These are phyloP conservation scores for Habroteleia sp. DNA, from an alignment of 2,888 invertebrate genomes.

Conservation along the genomic window DNA sequence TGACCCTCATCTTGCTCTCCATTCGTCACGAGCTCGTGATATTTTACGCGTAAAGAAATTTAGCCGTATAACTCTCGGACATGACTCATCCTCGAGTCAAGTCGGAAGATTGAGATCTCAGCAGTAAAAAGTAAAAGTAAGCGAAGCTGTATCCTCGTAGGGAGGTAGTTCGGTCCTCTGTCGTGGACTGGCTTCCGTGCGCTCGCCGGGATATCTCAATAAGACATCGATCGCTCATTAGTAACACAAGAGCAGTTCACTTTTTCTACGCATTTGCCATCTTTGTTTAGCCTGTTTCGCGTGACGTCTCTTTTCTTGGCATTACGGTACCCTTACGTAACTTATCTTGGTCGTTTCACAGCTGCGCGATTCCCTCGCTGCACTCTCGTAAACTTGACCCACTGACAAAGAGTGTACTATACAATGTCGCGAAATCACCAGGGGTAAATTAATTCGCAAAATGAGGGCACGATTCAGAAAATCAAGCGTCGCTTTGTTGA, in stretches of 20 bases:
- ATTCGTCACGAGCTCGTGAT: conserved; percentile 24
- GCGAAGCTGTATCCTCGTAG: conserved; percentile 10
- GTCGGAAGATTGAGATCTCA: conserved; percentile 58
- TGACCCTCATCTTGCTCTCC: conserved; percentile 6
- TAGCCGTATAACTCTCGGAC: conserved; percentile 13
- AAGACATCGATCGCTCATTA: conserved; percentile 73
- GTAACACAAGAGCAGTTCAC: conserved; percentile 66
- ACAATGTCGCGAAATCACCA: conserved; percentile 34
- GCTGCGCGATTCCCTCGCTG: conserved; percentile 34
- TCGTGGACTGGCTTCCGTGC: conserved; percentile 33
- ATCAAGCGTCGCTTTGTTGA: conserved; percentile 3
- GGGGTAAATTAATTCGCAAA: conserved; percentile 31
- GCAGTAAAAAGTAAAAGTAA: conserved; percentile 66
- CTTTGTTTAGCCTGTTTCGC: conserved; percentile 37
- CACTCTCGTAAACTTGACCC: conserved; percentile 66
- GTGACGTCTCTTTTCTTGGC: conserved; percentile 38
- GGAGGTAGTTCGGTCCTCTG: conserved; percentile 50
- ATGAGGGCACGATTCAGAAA: conserved; percentile 11
- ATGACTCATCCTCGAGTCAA: conserved; percentile 47
- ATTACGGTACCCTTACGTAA: conserved; percentile 42
- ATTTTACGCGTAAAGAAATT: conserved; percentile 21
- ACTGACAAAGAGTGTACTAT: conserved; percentile 57
- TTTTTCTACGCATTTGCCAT: conserved; percentile 23
- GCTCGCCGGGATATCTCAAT: conserved; percentile 69
- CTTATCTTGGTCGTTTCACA: conserved; percentile 41